Percentiles rank a stretch among this genome's conserved stretches.
These are phyloP conservation scores for Probosciger aterrimus DNA, from an alignment of 2,113 vertebrate species.

Conservation along the genomic window DNA sequence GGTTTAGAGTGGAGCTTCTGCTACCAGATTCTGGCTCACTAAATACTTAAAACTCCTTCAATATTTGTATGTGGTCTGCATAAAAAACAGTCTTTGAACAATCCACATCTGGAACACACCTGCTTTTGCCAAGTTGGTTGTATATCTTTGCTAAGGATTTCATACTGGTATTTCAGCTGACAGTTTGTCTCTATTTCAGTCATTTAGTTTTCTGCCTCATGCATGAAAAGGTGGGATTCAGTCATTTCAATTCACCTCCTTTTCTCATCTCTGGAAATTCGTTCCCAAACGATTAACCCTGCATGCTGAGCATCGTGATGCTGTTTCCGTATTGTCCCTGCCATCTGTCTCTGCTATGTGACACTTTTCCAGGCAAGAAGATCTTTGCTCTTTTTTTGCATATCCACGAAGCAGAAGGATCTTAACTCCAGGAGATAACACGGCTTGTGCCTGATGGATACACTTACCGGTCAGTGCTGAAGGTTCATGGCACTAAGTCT, in stretches of 20 bases:
- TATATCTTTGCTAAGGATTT: background rate
- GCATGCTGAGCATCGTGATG: rapidly evolving
- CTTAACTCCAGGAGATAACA: background rate
- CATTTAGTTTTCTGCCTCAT: background rate
- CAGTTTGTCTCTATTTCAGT: background rate
- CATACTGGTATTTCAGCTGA: background rate
- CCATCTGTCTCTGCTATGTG: background rate
- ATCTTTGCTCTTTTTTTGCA: background rate
- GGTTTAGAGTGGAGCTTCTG: background rate
- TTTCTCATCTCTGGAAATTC: background rate
- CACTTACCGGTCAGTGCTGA: background rate
- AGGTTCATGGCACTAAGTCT: background rate
- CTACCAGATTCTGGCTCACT: background rate
- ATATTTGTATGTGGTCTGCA: background rate
- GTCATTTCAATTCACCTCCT: background rate
- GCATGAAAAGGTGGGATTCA: background rate
- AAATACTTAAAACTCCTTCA: background rate
- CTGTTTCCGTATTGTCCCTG: background rate
- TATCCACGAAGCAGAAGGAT: background rate
- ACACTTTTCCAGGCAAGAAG: background rate
- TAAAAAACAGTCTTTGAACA: conserved; percentile 25
- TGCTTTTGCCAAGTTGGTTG: conserved; percentile 35
- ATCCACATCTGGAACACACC: conserved; percentile 23
- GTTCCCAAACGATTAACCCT: background rate
- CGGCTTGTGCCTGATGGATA: background rate